These are phyloP conservation scores for Buceros bicornis DNA, from an alignment of 2,797 vertebrate species.

Conservation along the genomic window DNA sequence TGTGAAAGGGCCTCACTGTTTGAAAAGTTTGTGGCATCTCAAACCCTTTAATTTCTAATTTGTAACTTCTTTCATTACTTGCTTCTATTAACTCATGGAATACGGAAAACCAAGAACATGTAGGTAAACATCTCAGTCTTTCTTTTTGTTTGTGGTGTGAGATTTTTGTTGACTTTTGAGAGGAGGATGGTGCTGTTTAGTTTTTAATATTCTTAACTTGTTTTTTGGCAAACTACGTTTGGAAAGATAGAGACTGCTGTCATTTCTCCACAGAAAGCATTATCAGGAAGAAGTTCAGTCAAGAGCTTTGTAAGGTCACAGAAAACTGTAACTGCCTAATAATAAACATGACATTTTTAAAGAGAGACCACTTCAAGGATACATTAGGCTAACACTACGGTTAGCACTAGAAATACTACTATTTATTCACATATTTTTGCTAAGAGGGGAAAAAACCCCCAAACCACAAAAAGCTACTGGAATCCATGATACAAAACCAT, in stretches of 20 bases:
- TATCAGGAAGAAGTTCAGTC: neutral
- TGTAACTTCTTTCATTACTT: neutral
- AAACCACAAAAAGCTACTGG: neutral
- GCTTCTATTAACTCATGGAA: neutral
- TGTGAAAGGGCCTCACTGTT: neutral
- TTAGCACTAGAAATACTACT: neutral
- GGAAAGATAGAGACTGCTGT: neutral
- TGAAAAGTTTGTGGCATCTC: neutral
- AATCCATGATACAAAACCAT: neutral
- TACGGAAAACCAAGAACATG: neutral
- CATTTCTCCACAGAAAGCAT: neutral
- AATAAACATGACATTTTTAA: neutral
- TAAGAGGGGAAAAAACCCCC: neutral
- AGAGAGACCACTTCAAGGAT: neutral
- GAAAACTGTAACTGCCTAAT: neutral
- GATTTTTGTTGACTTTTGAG: neutral
- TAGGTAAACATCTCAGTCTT: neutral
- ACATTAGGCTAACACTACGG: neutral
- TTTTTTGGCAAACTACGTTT: neutral
- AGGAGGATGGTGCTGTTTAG: too few species aligned
- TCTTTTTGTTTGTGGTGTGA: neutral
- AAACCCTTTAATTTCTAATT: neutral
- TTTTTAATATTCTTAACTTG: neutral
- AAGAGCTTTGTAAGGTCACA: neutral
- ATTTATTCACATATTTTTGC: neutral